These are phyloP conservation scores for Apodemus sylvaticus DNA, from an alignment of 2,113 vertebrate genomes.

Conservation along the genomic window DNA sequence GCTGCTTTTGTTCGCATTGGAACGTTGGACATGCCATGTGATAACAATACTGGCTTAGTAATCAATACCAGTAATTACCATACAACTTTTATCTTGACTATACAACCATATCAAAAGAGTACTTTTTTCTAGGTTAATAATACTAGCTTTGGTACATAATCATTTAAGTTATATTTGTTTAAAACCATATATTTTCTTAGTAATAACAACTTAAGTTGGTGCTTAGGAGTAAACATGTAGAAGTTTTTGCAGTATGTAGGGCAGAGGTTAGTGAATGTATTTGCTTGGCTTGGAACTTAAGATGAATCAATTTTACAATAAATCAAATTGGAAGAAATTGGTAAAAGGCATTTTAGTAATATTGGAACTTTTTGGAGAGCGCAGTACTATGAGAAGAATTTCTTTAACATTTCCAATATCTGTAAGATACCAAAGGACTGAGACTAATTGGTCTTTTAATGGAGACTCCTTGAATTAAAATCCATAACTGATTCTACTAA, in stretches of 20 bases:
- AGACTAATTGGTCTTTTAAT: slow-evolving; percentile 56
- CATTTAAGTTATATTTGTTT: slow-evolving; percentile 58
- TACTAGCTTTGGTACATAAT: slow-evolving; percentile 34
- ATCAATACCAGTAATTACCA: slow-evolving; percentile 44
- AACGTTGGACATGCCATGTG: slow-evolving; percentile 48
- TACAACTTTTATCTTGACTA: slow-evolving; percentile 38
- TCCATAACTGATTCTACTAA: slow-evolving; percentile 47
- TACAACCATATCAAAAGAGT: slow-evolving; percentile 37
- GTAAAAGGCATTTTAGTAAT: slow-evolving; percentile 58
- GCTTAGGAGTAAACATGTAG: background rate
- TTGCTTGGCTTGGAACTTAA: slow-evolving; percentile 48
- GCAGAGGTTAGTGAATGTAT: slow-evolving; percentile 56
- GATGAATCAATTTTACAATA: slow-evolving; percentile 42
- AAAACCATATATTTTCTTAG: slow-evolving; percentile 41
- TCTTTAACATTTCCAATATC: slow-evolving; percentile 49
- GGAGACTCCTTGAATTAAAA: slow-evolving; percentile 59
- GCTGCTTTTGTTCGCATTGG: slow-evolving; percentile 47
- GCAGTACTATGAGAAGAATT: slow-evolving; percentile 18
- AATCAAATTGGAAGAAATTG: slow-evolving; percentile 47
- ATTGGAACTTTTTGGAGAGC: slow-evolving; percentile 45
- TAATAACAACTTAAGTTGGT: background rate
- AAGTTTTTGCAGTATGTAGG: slow-evolving; percentile 51
- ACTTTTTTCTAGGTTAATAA: slow-evolving; percentile 37
- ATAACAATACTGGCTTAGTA: slow-evolving; percentile 43
- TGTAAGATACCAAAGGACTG: slow-evolving; percentile 69